Percentiles rank a stretch among this genome's conserved stretches.
These are phyloP conservation scores for Papilio helenus DNA, from an alignment of 1,140 invertebrate species.

Conservation along the genomic window DNA sequence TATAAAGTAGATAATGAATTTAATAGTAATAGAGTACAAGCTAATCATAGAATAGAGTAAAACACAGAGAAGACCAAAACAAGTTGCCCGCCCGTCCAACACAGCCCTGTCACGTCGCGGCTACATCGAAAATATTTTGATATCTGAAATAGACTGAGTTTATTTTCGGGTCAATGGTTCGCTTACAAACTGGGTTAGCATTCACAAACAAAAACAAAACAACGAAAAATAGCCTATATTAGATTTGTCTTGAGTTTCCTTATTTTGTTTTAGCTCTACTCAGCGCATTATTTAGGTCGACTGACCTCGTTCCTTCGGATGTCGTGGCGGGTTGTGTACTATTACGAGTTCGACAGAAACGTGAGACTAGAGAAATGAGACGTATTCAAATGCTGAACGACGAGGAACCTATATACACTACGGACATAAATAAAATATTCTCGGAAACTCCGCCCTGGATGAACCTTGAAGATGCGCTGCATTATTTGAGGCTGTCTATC, in stretches of 20 bases:
- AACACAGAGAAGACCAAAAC: not conserved
- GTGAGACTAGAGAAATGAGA: conserved; percentile 87
- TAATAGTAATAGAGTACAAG: not conserved
- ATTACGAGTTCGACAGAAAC: conserved; percentile 88
- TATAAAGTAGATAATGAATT: conserved; percentile 8
- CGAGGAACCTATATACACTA: conserved; percentile 86
- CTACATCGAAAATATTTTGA: conserved; percentile 1
- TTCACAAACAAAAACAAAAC: conserved; percentile 9
- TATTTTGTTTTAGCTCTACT: conserved; percentile 84
- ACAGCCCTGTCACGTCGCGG: not conserved
- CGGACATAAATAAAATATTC: conserved; percentile 86
- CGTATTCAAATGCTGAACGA: conserved; percentile 87
- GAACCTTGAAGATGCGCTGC: conserved; percentile 88
- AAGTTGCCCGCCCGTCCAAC: not conserved
- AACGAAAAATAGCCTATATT: not conserved
- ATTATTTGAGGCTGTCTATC: conserved; percentile 91
- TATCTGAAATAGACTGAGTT: conserved; percentile 26
- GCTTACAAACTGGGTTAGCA: conserved; percentile 25
- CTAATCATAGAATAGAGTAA: not conserved
- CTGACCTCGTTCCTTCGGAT: conserved; percentile 94
- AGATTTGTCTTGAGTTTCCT: not conserved
- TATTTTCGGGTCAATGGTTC: conserved; percentile 26
- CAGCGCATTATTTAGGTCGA: conserved; percentile 90
- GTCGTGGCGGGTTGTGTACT: conserved; percentile 93
- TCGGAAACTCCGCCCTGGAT: conserved; percentile 88